Base-by-base conservation (phyloP, 2,797 vertebrate species). In the Diglossa cyanea region DNA sequence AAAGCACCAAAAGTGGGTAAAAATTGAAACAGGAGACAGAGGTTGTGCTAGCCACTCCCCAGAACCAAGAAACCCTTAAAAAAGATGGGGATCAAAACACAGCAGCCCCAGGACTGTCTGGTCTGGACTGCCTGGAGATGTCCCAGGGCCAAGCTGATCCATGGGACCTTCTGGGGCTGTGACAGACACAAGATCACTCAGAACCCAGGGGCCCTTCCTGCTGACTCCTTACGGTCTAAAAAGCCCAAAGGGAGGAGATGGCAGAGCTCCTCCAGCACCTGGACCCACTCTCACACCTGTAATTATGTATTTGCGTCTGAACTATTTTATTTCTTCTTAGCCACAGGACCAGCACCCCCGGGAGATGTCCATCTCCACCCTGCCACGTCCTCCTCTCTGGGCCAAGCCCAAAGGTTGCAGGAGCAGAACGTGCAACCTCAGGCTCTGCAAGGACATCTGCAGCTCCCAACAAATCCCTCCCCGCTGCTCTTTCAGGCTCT, bases 401-500 rank as follows among this genome's bases (percentile, higher is more conserved):
- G 53, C 79, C 50, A 65, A 71, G 42, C 37, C 42, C 30, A 30
- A 53, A 76, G 65, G 58, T 12, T 51, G 48, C 31, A 78, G 40
- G 5, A 67, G 57, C 39, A 48, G 37, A 91, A 85, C 0, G 10
- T 54, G 75, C 85, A 40, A 15, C 18, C 81, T 70, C 68, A 78
- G 54, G 88, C 90, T 54, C 44, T 30, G 44, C 33, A 26, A 33
- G 68, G 88, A 66, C 92, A 95, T 65, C 91, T 94, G 94, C 76
- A 83, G 78, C 54, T 39, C 45, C 3, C 16, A 80, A 58, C 71
- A 79, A 89, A 84, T 37, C 79, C 28, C 60, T 94, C 74, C 12
- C 68, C 82, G 86, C 40, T 92, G 93, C 92, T 94, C 88, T 96
- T 92, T 74, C n/a, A 50, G 62, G 80, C 12, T 1, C 50, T 57